Evolutionary conservation across 2,797 vertebrate species (phyloP), one percentile per base, ranked within the genome.

Genomic region (Lepus townsendii): DNA sequence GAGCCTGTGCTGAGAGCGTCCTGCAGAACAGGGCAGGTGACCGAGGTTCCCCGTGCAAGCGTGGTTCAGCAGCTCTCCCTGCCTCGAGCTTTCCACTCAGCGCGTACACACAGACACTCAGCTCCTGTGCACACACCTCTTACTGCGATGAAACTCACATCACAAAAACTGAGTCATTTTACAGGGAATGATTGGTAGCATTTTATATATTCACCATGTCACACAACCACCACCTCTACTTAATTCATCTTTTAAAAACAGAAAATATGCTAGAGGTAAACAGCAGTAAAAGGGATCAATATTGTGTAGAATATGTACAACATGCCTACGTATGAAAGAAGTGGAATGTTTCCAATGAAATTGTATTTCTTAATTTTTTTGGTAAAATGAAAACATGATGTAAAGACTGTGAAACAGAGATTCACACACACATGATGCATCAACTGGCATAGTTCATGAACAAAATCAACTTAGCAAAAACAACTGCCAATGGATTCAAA

Each of bases 391-490:
- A 16, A 76, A 4, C 26, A 63, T 22, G 38, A 5, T 80, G 10
- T 82, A 91, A 90, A 24, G 35, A 91, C 24, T 32, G 16, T 77
- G 84, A 87, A 79, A 93, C 20, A 30, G 52, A 26, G 6, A 89
- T 20, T 88, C 14, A n/a, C 19, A 78, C 27, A 88, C 26, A 68
- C 35, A 66, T 65, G 54, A 94, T 22, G 3, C 22, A 30, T 30
- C 88, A 75, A 38, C 13, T 73, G 35, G 57, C 80, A 69, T 16
- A 87, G 87, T 78, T 95, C 35, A 82, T 78, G 88, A 88, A 65
- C 30, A 94, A 95, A 95, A 91, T 94, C 38, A 89, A 93, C 72
- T 76, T 72, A 92, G 60, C 73, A 96, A 95, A 95, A 96, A 73
- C 60, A 87, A 42, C 66, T 90, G 73, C 65, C 69, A 79, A 88